Base-by-base conservation (phyloP, 2,797 vertebrate species). In the Lacerta viridis region DNA sequence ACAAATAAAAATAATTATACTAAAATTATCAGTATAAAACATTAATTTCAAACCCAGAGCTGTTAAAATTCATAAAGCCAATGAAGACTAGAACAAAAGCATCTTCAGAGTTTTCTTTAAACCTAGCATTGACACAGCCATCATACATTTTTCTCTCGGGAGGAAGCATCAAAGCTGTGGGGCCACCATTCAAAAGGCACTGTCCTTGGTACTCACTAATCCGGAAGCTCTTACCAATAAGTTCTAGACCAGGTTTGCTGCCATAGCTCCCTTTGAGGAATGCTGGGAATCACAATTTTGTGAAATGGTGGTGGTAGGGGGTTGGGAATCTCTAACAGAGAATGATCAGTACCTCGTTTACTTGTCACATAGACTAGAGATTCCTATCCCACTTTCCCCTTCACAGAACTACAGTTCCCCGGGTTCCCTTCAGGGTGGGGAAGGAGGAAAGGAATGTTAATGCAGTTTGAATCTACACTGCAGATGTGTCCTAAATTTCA, bases 311-410 rank as follows among this genome's bases (percentile, higher is more conserved):
- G 27, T 13, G 87, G 79, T 55, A 55, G 91, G 86, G 23, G 0
- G 72, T 81, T 59, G 18, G 75, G 84, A 93, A 80, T 25, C 33
- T 86, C 43, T 25, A 90, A 78, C 10, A 88, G 39, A 39, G 55
- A 36, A 41, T 20, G 36, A 7, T 18, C 33, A 36, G 69, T 7
- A 17, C 46, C 50, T 55, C 29, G 1, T n/a, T n/a, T 7, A 64
- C 64, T 61, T 10, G 23, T 8, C 64, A 33, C 5, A 39, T 64
- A 64, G 59, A 55, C 55, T 59, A 10, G 17, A 80, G 7, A 27
- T 64, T 18, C 29, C 23, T 27, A 20, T 3, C 39, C 9, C 20
- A 17, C 17, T 36, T 23, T 36, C 7, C 36, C 20, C 23, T 76
- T 13, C 33, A 25, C 59, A 36, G 4, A 25, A 39, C 55, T 23